These are phyloP conservation scores for Stenichneumon culpator DNA, from an alignment of 2,888 invertebrate species.

Conservation along the genomic window DNA sequence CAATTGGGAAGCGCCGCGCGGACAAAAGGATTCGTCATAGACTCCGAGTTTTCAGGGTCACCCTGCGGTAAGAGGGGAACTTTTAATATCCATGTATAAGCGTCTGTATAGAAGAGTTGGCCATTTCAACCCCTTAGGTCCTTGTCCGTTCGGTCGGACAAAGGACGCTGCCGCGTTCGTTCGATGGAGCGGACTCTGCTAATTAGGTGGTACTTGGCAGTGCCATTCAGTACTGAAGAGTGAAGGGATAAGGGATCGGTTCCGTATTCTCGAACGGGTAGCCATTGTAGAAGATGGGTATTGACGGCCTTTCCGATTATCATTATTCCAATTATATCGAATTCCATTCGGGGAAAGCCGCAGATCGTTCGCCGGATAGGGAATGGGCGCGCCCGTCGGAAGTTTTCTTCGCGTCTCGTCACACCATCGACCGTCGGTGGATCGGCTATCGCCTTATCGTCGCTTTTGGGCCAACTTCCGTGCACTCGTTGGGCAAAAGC, in stretches of 20 bases:
- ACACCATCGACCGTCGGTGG: slow-evolving; percentile 38
- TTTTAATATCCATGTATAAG: neutral
- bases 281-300: slow-evolving; percentile 28
- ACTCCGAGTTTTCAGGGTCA: slow-evolving; percentile 58
- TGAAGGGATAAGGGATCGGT: slow-evolving; percentile 23
- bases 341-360: neutral
- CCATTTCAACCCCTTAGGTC: slow-evolving; percentile 60
- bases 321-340: neutral
- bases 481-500: slow-evolving; percentile 36
- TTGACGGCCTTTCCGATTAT: neutral
- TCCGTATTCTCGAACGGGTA: slow-evolving; percentile 14
- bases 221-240: slow-evolving; percentile 26
- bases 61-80: slow-evolving; percentile 23
- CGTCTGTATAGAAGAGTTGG: slow-evolving; percentile 10
- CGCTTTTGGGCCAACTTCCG: slow-evolving; percentile 51
- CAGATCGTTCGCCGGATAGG: slow-evolving; percentile 19
- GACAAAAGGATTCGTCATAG: slow-evolving; percentile 68
- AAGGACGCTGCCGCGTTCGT: slow-evolving; percentile 42
- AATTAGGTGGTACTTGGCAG: slow-evolving; percentile 58
- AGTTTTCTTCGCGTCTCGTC: slow-evolving; percentile 52
- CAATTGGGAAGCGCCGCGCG: slow-evolving; percentile 36
- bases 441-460: slow-evolving; percentile 60
- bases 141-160: slow-evolving; percentile 35
- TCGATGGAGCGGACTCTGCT: slow-evolving; percentile 46
- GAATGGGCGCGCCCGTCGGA: slow-evolving; percentile 16